Conservation (phyloP, 2,113 vertebrate genomes). For the Ciconia maguari region DNA sequence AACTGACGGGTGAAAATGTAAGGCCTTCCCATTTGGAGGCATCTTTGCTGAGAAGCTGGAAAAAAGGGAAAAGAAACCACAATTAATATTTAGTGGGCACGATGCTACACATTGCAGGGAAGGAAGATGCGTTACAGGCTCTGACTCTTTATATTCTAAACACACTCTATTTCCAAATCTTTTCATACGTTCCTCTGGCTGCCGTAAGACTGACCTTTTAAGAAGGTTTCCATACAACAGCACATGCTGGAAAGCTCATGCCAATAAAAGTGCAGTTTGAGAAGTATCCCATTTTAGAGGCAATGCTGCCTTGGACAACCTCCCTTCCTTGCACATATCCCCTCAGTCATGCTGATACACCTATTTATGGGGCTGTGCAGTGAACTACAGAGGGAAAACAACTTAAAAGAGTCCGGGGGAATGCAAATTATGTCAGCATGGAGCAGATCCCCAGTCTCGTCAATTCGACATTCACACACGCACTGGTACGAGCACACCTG, state of each 20-base stretch:
- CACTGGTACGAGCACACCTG: not conserved
- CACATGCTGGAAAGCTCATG: not conserved
- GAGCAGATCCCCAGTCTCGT: not conserved
- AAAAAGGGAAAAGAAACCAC: not conserved
- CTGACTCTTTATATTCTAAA: not conserved
- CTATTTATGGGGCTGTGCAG: not conserved
- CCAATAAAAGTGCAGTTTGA: not conserved
- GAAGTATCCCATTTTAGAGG: not conserved
- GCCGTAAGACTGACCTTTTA: not conserved
- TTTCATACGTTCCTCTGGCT: not conserved
- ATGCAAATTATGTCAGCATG: fast-evolving
- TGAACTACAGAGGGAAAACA: not conserved
- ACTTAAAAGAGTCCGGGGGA: not conserved
- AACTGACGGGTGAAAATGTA: constrained; percentile 89
- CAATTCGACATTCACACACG: not conserved
- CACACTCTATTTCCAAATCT: not conserved
- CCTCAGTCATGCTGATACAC: not conserved
- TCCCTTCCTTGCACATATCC: not conserved
- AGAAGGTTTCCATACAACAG: not conserved
- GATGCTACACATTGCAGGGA: not conserved
- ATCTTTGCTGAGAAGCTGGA: constrained; percentile 86
- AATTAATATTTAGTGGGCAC: not conserved
- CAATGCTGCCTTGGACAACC: not conserved
- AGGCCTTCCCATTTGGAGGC: constrained; percentile 78
- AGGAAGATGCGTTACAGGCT: not conserved